phyloP scores from a whole-genome alignment of 2,888 invertebrate species.

The Serripes groenlandicus region DNA sequence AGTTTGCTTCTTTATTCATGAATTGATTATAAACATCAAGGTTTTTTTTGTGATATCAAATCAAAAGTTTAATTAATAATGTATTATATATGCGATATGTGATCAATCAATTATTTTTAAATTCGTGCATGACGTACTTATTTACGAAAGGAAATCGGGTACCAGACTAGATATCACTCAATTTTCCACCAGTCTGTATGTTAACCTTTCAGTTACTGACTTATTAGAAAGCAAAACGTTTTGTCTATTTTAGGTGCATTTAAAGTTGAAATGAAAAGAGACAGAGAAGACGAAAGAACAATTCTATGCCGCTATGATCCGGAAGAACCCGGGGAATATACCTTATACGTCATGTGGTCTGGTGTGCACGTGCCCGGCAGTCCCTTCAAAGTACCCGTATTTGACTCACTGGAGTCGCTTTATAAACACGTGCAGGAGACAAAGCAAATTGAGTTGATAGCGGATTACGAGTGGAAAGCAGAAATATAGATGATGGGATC shows the following conservation, averaged over 20 bases:
- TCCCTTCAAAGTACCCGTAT: constrained; percentile 99
- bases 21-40: too few species aligned
- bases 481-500: constrained; percentile 54
- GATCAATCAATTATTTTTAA: too few species aligned
- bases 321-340: constrained; percentile 99
- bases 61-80: too few species aligned
- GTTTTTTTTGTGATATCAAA: too few species aligned
- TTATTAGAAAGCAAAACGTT: too few species aligned
- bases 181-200: neutral
- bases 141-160: neutral
- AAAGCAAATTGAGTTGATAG: constrained; percentile 55
- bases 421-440: constrained; percentile 53
- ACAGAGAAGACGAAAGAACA: constrained; percentile 98
- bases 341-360: constrained; percentile 99
- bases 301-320: constrained; percentile 99
- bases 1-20: too few species aligned
- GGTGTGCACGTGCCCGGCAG: constrained; percentile 99
- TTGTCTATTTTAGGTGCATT: constrained; percentile 91
- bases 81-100: too few species aligned
- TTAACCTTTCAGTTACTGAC: too few species aligned
- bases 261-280: constrained; percentile 99
- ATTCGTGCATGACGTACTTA: too few species aligned
- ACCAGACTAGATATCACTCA: neutral
- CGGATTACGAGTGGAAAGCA: constrained; percentile 64
- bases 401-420: constrained; percentile 98